Evolutionary conservation across 2,888 invertebrate genomes (phyloP), one percentile per base, ranked within the genome.

Genomic region (Leptopilina myrica): DNA sequence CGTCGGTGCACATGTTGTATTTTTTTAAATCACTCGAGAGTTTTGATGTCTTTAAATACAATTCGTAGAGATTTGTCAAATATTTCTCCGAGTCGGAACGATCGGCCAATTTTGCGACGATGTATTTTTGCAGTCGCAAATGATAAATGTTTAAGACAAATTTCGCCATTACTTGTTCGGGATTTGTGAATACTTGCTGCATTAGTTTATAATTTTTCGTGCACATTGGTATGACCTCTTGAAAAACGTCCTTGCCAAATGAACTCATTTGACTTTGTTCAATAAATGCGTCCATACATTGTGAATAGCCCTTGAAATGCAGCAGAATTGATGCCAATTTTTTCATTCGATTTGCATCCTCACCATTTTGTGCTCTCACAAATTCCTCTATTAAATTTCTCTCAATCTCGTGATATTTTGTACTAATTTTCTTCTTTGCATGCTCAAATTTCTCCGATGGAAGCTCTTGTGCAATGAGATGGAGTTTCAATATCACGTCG

Each of bases 141-240:
- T 98, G 97, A 92, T 98, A 99, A 81, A 99, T 96, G 91, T 98
- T 98, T 20, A 99, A 93, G 67, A 99, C 97, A 92, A 99, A 98
- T 93, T 99, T 99, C 80, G 97, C 97, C 97, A 99, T 98, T 9
- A 99, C 98, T 93, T 98, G 97, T 85, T 98, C 97, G 0, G 98
- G 98, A 92, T 98, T 98, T 7, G 96, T 96, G 91, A 99, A 99
- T 1, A 99, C 98, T 89, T 96, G 95, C 89, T 95, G 95, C 82
- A 97, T 97, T 82, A 96, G 94, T 87, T 95, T 94, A 91, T 97
- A 94, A 92, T 97, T 98, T 89, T 96, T 96, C 86, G 95, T 95
- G 92, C 98, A 99, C 85, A 99, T 93, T 0, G 97, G 97, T 66
- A 98, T 93, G 12, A 99, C 96, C 80, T 98, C 96, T 76, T 95